phyloP scores from a whole-genome alignment of 2,113 vertebrate species.

The Sorex fumeus region DNA sequence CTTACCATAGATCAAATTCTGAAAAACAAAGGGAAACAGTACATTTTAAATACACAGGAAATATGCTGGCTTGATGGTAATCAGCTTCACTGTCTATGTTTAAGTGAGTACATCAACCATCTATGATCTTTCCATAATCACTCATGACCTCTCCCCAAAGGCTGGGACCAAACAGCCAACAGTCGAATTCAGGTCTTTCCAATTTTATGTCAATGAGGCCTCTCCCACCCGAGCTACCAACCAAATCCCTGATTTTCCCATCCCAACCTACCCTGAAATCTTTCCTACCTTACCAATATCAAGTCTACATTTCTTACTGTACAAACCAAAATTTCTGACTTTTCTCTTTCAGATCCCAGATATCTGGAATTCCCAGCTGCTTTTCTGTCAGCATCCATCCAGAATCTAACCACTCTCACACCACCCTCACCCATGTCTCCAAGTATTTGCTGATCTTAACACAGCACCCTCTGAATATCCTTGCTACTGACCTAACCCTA shows the following conservation, averaged over 20 bases:
- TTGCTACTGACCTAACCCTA: neutral
- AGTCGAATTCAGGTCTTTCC: neutral
- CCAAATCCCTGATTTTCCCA: neutral
- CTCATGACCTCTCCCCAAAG: neutral
- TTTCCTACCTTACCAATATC: neutral
- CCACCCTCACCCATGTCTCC: too few relatives aligned
- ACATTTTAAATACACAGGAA: neutral
- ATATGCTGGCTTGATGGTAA: neutral
- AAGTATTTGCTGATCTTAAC: too few relatives aligned
- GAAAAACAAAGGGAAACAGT: neutral
- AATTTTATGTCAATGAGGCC: too few relatives aligned
- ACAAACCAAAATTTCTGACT: neutral
- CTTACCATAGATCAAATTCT: neutral
- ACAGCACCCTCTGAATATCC: neutral
- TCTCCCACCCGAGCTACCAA: too few relatives aligned
- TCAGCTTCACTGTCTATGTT: neutral
- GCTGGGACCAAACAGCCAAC: neutral
- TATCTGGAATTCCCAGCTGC: neutral
- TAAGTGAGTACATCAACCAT: neutral
- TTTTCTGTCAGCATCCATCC: neutral
- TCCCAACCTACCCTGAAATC: neutral
- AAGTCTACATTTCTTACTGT: neutral
- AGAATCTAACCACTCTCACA: neutral
- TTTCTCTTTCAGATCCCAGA: neutral
- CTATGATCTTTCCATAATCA: constrained; percentile 26